Base-by-base conservation (phyloP, 2,113 vertebrate species). In the Telmatochromis sp. region DNA sequence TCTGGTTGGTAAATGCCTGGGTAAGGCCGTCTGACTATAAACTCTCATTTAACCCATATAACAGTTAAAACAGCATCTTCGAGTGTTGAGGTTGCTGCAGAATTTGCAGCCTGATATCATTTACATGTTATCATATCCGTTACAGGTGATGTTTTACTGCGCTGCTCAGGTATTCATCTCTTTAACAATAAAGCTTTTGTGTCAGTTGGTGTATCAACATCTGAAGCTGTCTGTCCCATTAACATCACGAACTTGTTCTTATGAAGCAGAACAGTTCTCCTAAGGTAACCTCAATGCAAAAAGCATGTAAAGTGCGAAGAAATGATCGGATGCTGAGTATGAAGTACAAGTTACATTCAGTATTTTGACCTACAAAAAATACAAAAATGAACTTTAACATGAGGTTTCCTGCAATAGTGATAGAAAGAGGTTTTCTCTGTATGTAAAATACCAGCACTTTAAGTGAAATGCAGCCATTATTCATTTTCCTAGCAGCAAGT, bases 261-360 rank as follows among this genome's bases (percentile, higher is more conserved):
- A 15, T 45, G 40, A 2, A 47, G 68, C 40, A 75, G 40, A 47
- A 47, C 26, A 11, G 14, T 47, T 75, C 40, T 28, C 9, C 40
- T 17, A 75, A 28, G 6, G 42, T 47, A 75, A 73, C 6, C 9
- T 47, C 68, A 47, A 7, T 73, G 40, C 14, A 45, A 47, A 73
- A 42, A 45, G 9, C 13, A 45, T 47, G 9, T 0, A 0, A 45
- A 45, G 40, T 73, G 40, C 4, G 0, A 15, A 71, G 37, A 71
- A 71, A 42, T 71, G 12, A 45, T 7, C 0, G 68, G 8, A 73
- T 45, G 21, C 13, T 45, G 40, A 45, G 2, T 1, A 45, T 45
- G 65, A 45, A 45, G 7, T 71, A 12, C 60, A 73, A 73, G 4
- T 10, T 75, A 47, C 12, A 28, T 75, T 47, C 71, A 47, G 42